Evolutionary conservation across 2,888 invertebrate species (phyloP).

Genomic region (Muschampia plurimacula): DNA sequence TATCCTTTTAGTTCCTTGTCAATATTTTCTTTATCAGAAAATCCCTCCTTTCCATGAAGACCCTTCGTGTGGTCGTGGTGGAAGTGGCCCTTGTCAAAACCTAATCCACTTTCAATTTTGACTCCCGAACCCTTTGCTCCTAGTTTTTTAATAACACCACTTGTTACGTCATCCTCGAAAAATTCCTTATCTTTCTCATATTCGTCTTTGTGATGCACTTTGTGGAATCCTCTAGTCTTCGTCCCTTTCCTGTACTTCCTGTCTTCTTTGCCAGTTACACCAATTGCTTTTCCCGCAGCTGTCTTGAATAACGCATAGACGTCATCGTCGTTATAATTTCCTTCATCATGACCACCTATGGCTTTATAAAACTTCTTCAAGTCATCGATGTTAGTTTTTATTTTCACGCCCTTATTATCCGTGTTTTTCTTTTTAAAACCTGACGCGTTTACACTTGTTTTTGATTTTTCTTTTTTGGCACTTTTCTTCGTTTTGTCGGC

Average conservation of each 20-base stretch:
- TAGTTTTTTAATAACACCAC: slow-evolving; percentile 78
- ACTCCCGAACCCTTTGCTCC: slow-evolving; percentile 79
- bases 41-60: slow-evolving; percentile 77
- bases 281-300: slow-evolving; percentile 67
- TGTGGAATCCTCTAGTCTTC: slow-evolving; percentile 85
- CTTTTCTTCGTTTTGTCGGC: slow-evolving; percentile 47
- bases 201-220: slow-evolving; percentile 86
- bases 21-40: slow-evolving; percentile 79
- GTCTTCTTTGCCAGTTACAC: slow-evolving; percentile 71
- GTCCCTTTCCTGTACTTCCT: slow-evolving; percentile 83
- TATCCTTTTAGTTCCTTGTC: slow-evolving; percentile 79
- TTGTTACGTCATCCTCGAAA: slow-evolving; percentile 84
- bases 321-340: slow-evolving; percentile 68
- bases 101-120: slow-evolving; percentile 73
- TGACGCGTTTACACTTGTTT: slow-evolving; percentile 53
- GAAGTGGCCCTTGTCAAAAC: slow-evolving; percentile 67
- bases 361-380: slow-evolving; percentile 66
- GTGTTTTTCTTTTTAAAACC: slow-evolving; percentile 66
- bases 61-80: slow-evolving; percentile 75
- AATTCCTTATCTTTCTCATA: slow-evolving; percentile 86
- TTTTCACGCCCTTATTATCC: slow-evolving; percentile 59
- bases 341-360: slow-evolving; percentile 61
- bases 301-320: slow-evolving; percentile 72
- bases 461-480: slow-evolving; percentile 34
- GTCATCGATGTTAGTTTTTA: slow-evolving; percentile 63